Evolutionary conservation across 2,113 vertebrate species (phyloP).

Genomic region (Terrapene triunguis): DNA sequence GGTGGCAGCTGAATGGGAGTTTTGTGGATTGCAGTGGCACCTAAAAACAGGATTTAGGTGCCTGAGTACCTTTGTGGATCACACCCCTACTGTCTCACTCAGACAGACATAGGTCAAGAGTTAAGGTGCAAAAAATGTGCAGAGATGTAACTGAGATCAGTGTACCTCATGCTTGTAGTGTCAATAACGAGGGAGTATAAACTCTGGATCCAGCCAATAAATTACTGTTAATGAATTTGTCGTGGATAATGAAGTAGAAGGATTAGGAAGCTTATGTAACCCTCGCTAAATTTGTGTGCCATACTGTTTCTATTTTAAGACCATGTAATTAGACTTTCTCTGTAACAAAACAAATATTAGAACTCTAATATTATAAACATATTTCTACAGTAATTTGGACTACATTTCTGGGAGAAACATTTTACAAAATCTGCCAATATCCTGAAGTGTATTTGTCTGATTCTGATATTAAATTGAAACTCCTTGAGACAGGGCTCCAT

Average conservation of each 20-base stretch:
- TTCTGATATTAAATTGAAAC: neutral
- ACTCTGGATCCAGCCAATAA: neutral
- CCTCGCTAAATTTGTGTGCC: neutral
- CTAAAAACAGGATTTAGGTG: neutral
- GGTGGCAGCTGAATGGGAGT: neutral
- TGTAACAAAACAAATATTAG: neutral
- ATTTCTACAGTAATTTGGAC: constrained; percentile 9
- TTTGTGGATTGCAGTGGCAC: neutral
- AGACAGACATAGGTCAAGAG: neutral
- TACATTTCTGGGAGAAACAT: neutral
- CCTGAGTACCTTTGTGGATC: neutral
- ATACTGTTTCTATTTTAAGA: constrained; percentile 38
- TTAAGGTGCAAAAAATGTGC: neutral
- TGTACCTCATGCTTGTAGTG: neutral
- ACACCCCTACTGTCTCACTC: neutral
- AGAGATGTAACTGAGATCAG: neutral
- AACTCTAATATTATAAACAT: neutral
- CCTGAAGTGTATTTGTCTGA: neutral
- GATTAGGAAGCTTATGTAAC: constrained; percentile 35
- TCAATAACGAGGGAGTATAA: neutral
- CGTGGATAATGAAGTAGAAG: neutral
- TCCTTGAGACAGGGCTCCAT: neutral
- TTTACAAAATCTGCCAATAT: neutral
- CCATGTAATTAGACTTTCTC: neutral
- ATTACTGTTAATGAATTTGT: neutral